Percentiles rank a stretch among this genome's conserved stretches.
phyloP scores from a whole-genome alignment of 2,888 invertebrate species.

The Cantharis rustica region DNA sequence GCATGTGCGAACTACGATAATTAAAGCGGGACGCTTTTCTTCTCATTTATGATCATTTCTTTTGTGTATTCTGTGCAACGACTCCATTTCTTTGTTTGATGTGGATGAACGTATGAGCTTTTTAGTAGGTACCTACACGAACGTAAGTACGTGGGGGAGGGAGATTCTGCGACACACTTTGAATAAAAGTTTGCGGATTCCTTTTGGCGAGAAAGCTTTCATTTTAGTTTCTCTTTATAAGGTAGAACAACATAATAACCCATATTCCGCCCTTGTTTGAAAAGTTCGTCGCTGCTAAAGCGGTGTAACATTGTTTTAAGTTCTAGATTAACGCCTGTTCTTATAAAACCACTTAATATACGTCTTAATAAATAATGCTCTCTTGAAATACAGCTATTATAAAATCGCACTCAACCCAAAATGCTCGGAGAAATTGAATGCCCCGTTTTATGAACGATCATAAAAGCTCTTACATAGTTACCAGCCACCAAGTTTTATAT shows the following conservation, averaged over 20 bases:
- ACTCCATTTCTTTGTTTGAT: conserved; percentile 26
- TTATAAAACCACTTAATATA: conserved; percentile 44
- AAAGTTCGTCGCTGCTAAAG: conserved; percentile 28
- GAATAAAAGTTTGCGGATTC: conserved; percentile 26
- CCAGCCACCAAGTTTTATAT: conserved; percentile 23
- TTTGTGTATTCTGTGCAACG: conserved; percentile 19
- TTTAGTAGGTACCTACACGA: conserved; percentile 3
- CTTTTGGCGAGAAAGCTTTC: conserved; percentile 15
- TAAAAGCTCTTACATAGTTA: conserved; percentile 38
- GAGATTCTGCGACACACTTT: conserved; percentile 7
- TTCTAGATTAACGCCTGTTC: conserved; percentile 40
- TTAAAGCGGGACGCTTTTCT: conserved; percentile 46
- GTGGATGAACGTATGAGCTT: conserved; percentile 18
- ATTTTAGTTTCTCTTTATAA: conserved; percentile 26
- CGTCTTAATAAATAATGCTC: conserved; percentile 43
- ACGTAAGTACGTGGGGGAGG: neutral
- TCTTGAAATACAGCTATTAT: conserved; percentile 28
- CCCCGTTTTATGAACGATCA: conserved; percentile 43
- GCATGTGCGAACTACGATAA: conserved; percentile 50
- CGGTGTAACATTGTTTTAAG: conserved; percentile 36
- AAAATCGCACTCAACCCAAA: conserved; percentile 32
- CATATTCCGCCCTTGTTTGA: conserved; percentile 24
- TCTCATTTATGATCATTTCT: conserved; percentile 29
- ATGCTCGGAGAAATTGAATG: conserved; percentile 43
- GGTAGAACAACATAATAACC: conserved; percentile 23